Evolutionary conservation across 2,113 vertebrate species (phyloP), one percentile per base, ranked within the genome.

Genomic region (Opisthocomus hoazin): DNA sequence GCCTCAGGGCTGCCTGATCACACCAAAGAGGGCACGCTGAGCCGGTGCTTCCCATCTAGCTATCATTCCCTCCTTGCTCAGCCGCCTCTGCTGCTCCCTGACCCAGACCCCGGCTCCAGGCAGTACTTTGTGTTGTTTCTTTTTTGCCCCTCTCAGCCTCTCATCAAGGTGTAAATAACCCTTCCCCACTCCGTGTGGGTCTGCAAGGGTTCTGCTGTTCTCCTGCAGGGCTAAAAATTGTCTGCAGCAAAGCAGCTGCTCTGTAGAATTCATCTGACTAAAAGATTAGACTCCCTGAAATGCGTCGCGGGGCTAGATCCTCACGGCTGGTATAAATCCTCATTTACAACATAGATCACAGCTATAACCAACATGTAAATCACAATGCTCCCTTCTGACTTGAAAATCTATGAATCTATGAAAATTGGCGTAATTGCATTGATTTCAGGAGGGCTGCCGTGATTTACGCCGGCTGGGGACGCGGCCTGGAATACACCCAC

Each of bases 341-440:
- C 66, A 63, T 94, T 96, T 95, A 82, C 91, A 82, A 30, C 93
- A 88, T 65, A 94, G 93, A 95, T 93, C 94, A 91, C 92, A 89
- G 90, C 58, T 61, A 69, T 19, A 90, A 83, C 84, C 93, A 90
- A 88, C 90, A 90, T 92, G 96, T 96, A 96, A 95, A 93, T 96
- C 96, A 94, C 91, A 89, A 10, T 54, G 77, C 80, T 97, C 92
- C 92, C 95, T 95, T 85, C 94, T 87, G 94, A 69, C 80, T 96
- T 73, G 76, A 81, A 94, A 93, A 96, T 95, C 91, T 93, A 93
- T 76, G 95, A 91, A 95, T 95, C 94, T 84, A 93, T 89, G 95
- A 93, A 95, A 97, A 96, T 93, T 96, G 96, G 95, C 80, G 1
- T 95, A 93, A 97, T 90, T 95, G 94, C 86, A 96, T 95, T 96